Evolutionary conservation across 2,113 vertebrate species (phyloP), one percentile per base, ranked within the genome.

Genomic region (Vulpes lagopus): DNA sequence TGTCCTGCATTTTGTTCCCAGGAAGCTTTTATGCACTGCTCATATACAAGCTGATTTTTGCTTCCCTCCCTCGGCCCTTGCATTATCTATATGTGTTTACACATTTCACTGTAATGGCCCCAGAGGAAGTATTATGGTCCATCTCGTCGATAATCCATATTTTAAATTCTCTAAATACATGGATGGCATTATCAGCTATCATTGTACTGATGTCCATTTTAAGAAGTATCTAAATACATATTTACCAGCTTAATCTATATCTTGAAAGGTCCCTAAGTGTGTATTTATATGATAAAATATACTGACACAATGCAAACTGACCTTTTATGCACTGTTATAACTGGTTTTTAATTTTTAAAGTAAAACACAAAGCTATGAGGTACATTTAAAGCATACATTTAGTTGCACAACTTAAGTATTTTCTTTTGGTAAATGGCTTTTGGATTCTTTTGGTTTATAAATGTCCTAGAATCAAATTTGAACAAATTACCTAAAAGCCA

Each of bases 61-160:
- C 43, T 55, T 59, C 16, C 67, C 15, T n/a, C 11, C 9, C 4
- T 8, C 1, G 16, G 2, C 11, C 35, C 57, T 14, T 11, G 11
- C 0, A 88, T 89, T 97, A 55, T 93, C 49, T 93, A 1, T 93
- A 89, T 62, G 22, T 93, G 1, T 96, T 95, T 96, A 69, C 73
- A 93, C 32, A 32, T 79, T 94, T 38, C 0, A 62, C 43, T 95
- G 0, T 38, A 91, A 38, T 89, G 20, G 32, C 43, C 96, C 62
- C 81, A 94, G 38, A 81, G 11, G 57, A 97, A 89, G 3, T 94
- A 97, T 96, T 84, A 71, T 53, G 23, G 30, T 5, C 35, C 23
- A 94, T 71, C 43, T 96, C 27, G 3, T 96, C 12, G 60, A 81
- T 98, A 94, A 92, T 73, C 96, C 80, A 3, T 94, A 82, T 81